These are phyloP conservation scores for Hemibagrus wyckioides DNA, from an alignment of 2,113 vertebrate genomes.

Conservation along the genomic window DNA sequence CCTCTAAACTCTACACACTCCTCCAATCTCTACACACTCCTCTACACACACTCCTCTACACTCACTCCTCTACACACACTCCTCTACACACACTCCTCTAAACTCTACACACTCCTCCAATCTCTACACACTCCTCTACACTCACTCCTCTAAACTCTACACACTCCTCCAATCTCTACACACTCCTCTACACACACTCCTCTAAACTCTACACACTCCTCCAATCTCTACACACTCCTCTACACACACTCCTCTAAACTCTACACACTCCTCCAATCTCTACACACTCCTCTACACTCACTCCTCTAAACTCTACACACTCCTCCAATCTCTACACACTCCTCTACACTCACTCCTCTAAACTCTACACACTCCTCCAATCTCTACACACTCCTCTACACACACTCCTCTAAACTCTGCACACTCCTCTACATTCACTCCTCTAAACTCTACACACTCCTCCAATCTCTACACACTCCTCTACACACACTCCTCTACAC, in stretches of 20 bases:
- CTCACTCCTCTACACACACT: neutral
- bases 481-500: neutral
- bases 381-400: too few species aligned
- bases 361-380: too few species aligned
- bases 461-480: neutral
- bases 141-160: neutral
- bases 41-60: neutral
- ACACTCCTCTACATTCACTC: too few species aligned
- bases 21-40: neutral
- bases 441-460: neutral
- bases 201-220: neutral
- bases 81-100: neutral
- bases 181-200: neutral
- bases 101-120: neutral
- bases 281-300: too few species aligned
- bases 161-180: neutral
- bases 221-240: too few species aligned
- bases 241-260: too few species aligned
- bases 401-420: neutral
- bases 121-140: neutral
- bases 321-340: too few species aligned
- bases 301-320: neutral
- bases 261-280: too few species aligned
- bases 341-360: too few species aligned
- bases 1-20: neutral